Base-by-base conservation (phyloP, 23 tunicate species). In the Halocynthia aurantium region DNA sequence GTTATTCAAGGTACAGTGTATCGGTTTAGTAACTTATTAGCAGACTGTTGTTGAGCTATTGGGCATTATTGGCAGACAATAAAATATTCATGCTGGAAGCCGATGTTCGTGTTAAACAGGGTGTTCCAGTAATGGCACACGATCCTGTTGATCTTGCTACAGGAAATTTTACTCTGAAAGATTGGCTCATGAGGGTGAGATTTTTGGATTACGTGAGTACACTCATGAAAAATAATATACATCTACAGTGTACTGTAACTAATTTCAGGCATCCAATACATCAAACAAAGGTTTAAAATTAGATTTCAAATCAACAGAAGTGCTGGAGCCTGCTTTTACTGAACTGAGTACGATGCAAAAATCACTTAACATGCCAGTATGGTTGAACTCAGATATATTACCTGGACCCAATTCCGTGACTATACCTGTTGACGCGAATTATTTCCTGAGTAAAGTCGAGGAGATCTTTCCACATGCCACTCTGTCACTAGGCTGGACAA, bases 401-500 rank as follows among this genome's bases (percentile, higher is more conserved):
- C 22, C 10, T 6, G 98, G 98, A 5, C 98, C 98, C 6, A 92
- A 92, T 55, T 80, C 83, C 53, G 81, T 82, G n/a, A 79, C 88
- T 8, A 7, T 50, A 8, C 98, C 98, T 5, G 85, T 88, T 7
- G 70, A 92, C 69, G 88, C 90, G 21, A 82, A 87, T 8, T 12
- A 19, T 11, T 92, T 86, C 74, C 76, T 86, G 49, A 22, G 66
- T 6, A 49, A 57, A 11, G 81, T 81, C 2, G 62, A 82, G 53
- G 75, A 67, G 10, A 60, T 51, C 49, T 92, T 73, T 79, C 88
- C 88, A 8, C 87, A 86, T 66, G 77, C 71, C 0, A 92, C 92
- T 17, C 55, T 92, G 6, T 86, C 92, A 55, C 92, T 85, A 0
- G 98, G 98, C 18, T 92, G 98, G 98, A 92, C 88, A 19, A 92